Evolutionary conservation across 2,888 invertebrate genomes (phyloP).

Genomic region (Caenorhabditis virilis): DNA sequence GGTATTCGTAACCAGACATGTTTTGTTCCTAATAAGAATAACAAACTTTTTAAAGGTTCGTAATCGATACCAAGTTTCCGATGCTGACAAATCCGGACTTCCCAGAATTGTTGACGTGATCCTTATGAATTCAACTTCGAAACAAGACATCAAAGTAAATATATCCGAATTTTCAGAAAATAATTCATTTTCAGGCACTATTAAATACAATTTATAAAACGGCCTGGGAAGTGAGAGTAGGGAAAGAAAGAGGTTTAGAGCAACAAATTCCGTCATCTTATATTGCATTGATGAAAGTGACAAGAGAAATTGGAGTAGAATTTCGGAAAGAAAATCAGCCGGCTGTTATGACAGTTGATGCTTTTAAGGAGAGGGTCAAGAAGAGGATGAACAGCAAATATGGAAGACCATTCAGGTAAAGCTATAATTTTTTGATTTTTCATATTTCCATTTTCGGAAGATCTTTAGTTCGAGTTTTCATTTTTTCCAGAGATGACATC

Average conservation of each 20-base stretch:
- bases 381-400: conserved; percentile 52
- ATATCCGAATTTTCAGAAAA: too few species aligned
- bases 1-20: too few species aligned
- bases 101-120: conserved; percentile 74
- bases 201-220: conserved; percentile 82
- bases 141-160: conserved; percentile 89
- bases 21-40: too few species aligned
- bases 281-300: conserved; percentile 87
- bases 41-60: conserved; percentile 15
- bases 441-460: too few species aligned
- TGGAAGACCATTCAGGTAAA: conserved; percentile 71
- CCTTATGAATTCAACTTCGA: conserved; percentile 71
- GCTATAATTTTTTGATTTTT: too few species aligned
- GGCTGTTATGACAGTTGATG: conserved; percentile 79
- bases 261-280: conserved; percentile 95
- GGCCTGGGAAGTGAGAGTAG: conserved; percentile 81
- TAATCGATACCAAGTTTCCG: conserved; percentile 82
- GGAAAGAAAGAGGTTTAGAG: conserved; percentile 84
- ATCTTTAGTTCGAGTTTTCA: conserved; percentile 69
- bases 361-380: conserved; percentile 73
- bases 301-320: conserved; percentile 75
- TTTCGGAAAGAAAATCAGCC: conserved; percentile 69
- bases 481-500: conserved; percentile 78
- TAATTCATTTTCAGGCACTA: too few species aligned
- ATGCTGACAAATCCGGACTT: conserved; percentile 83